Conservation (phyloP, 2,113 vertebrate species). For the Equus quagga region DNA sequence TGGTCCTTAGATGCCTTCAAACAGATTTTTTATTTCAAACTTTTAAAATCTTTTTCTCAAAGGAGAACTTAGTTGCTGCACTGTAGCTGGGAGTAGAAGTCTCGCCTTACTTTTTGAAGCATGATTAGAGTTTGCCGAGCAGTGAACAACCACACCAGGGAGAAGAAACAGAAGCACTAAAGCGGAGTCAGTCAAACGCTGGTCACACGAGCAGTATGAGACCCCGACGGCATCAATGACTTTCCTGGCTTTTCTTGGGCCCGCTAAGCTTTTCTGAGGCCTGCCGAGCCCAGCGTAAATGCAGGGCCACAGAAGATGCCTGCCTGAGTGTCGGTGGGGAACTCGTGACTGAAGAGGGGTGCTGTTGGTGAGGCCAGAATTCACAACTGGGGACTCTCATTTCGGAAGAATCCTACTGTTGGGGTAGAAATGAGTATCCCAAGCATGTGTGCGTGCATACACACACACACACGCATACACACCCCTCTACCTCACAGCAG, state of each 20-base stretch:
- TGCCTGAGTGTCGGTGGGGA: not conserved
- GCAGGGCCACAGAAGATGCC: not conserved
- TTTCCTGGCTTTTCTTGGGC: not conserved
- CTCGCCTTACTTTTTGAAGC: not conserved
- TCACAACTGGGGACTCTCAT: not conserved
- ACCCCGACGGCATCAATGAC: not conserved
- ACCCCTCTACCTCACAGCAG: not conserved
- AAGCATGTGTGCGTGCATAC: not conserved
- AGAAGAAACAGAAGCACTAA: not conserved
- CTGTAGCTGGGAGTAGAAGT: not conserved
- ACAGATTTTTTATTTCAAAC: not conserved
- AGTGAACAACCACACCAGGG: not conserved
- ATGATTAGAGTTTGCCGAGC: not conserved
- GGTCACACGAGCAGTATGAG: not conserved
- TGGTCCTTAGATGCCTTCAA: not conserved
- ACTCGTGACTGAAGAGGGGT: not conserved
- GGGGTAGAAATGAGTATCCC: not conserved
- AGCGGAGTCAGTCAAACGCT: not conserved
- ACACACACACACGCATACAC: not conserved
- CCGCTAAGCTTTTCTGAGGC: not conserved
- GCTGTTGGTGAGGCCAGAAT: not conserved
- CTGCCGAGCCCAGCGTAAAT: not conserved
- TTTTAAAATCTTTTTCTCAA: not conserved
- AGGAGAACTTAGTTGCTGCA: not conserved
- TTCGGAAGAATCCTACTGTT: not conserved